These are phyloP conservation scores for Temnothorax unifasciatus DNA, from an alignment of 2,888 invertebrate species.

Conservation along the genomic window DNA sequence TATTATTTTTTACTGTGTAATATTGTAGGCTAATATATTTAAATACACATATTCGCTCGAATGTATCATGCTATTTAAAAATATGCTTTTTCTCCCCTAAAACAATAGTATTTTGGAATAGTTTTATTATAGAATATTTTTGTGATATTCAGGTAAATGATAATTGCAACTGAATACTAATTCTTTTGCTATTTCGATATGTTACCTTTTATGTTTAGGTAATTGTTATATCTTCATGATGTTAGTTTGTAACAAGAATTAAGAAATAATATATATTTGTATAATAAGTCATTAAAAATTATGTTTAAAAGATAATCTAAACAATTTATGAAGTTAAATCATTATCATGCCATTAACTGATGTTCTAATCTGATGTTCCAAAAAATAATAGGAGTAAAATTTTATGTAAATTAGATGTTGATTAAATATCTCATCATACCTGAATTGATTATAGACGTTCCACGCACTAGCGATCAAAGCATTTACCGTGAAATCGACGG, in stretches of 20 bases:
- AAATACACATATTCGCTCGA: too few species aligned
- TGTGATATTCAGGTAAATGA: too few species aligned
- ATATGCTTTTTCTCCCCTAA: too few species aligned
- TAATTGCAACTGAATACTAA: too few species aligned
- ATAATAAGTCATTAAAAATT: neutral
- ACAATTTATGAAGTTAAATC: neutral
- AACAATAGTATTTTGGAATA: too few species aligned
- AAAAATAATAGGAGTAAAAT: neutral
- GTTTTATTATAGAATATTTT: too few species aligned
- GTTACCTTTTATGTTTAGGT: neutral
- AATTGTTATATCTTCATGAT: neutral
- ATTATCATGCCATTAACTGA: neutral
- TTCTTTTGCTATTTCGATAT: neutral
- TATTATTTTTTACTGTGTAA: too few species aligned
- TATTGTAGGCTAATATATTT: too few species aligned
- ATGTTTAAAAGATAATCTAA: neutral
- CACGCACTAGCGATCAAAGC: too few species aligned
- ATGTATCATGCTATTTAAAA: too few species aligned
- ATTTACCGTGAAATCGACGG: conserved; percentile 77
- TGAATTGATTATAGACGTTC: too few species aligned
- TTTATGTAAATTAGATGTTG: neutral
- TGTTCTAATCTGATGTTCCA: neutral
- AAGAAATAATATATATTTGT: neutral
- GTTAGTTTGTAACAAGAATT: neutral
- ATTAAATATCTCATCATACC: neutral